These are phyloP conservation scores for Acrossocheilus fasciatus DNA, from an alignment of 2,797 vertebrate genomes.

Conservation along the genomic window DNA sequence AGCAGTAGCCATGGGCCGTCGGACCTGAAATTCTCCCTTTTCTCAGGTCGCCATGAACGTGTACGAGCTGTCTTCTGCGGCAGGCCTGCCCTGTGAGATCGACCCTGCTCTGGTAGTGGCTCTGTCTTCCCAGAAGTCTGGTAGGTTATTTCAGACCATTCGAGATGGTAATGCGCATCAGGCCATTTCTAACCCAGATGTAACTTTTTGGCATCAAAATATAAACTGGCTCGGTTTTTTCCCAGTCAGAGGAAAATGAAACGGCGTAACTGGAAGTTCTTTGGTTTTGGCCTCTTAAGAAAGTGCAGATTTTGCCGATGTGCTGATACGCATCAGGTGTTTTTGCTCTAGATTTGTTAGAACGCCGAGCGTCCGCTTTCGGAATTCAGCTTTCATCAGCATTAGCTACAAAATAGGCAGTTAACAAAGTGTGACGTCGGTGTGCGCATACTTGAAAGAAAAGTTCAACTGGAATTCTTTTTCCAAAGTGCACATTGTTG, in stretches of 20 bases:
- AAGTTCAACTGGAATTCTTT: background rate
- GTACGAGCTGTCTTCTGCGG: constrained; percentile 96
- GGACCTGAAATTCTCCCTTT: constrained; percentile 15
- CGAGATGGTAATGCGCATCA: background rate
- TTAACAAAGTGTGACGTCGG: constrained; percentile 10
- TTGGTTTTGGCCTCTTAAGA: constrained; percentile 11
- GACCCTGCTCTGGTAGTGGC: constrained; percentile 97
- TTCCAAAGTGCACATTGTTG: constrained; percentile 26
- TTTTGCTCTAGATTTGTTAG: constrained; percentile 2
- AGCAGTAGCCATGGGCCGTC: background rate
- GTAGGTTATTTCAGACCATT: constrained; percentile 71
- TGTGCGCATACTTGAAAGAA: background rate
- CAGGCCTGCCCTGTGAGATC: constrained; percentile 96
- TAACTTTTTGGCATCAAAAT: background rate
- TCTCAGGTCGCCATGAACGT: constrained; percentile 98
- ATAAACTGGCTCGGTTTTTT: background rate
- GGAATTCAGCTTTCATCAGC: background rate
- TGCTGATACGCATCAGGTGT: background rate
- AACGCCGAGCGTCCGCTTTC: background rate
- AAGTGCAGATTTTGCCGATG: background rate
- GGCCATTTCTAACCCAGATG: background rate
- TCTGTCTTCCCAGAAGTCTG: constrained; percentile 96
- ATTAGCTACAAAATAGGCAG: background rate
- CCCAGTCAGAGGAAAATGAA: constrained; percentile 11
- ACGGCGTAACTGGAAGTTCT: background rate